Conservation (phyloP, 1,140 invertebrate species). For the Zophobas atratus region DNA sequence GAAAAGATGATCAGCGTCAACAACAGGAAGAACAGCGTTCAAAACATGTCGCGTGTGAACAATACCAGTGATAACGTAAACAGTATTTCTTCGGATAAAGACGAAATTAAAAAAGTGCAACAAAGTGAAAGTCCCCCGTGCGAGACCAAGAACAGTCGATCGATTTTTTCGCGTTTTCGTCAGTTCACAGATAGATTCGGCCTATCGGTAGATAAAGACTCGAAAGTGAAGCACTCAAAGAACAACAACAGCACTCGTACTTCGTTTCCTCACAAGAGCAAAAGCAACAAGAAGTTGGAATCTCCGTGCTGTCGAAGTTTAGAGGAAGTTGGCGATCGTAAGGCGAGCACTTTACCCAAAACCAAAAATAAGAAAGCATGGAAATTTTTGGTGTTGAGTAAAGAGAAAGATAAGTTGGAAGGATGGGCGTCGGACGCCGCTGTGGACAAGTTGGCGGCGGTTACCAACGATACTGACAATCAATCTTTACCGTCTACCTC, state of each 20-base stretch:
- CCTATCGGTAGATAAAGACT: constrained; percentile 63
- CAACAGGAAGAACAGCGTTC: constrained; percentile 50
- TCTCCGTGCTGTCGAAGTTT: constrained; percentile 61
- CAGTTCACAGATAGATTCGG: constrained; percentile 66
- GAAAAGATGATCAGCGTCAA: constrained; percentile 38
- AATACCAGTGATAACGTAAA: constrained; percentile 54
- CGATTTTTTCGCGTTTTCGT: constrained; percentile 63
- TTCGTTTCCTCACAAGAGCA: constrained; percentile 50
- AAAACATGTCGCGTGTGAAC: constrained; percentile 45
- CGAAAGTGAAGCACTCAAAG: constrained; percentile 55
- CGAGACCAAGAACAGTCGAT: constrained; percentile 57
- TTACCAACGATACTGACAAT: constrained; percentile 58
- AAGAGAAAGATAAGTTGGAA: constrained; percentile 58
- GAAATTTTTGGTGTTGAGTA: constrained; percentile 62
- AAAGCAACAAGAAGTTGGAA: constrained; percentile 52
- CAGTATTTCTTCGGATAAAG: constrained; percentile 59
- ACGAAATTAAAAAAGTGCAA: constrained; percentile 53
- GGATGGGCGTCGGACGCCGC: constrained; percentile 64
- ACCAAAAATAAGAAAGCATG: constrained; percentile 63
- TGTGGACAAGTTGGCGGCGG: constrained; percentile 53
- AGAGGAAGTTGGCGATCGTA: constrained; percentile 58
- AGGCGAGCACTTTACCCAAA: constrained; percentile 65
- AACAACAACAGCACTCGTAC: constrained; percentile 46
- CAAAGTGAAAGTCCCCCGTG: constrained; percentile 32
- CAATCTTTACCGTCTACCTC: constrained; percentile 64